Base-by-base conservation (phyloP, 2,797 vertebrate species). In the Carduelis carduelis region DNA sequence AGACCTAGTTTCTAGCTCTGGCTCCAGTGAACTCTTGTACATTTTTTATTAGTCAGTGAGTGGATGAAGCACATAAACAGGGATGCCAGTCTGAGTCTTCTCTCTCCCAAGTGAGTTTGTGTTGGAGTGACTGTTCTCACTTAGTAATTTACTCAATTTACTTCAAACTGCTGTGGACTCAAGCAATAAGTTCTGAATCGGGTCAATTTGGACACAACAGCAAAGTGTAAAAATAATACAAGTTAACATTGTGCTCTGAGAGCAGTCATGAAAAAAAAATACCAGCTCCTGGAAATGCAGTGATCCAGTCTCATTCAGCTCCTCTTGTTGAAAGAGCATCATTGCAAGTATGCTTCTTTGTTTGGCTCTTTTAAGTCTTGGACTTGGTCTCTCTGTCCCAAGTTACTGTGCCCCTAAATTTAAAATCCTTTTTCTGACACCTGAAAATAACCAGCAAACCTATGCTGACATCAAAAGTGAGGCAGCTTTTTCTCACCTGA, bases 401-500 rank as follows among this genome's bases (percentile, higher is more conserved):
- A 69, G 75, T 89, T 80, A 28, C 4, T 5, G 3, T 49, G 20
- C 27, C 30, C 78, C 44, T 83, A 34, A 23, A 69, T 80, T 65
- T 75, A 44, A 89, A 84, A 37, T 76, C 26, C 55, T 72, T 90
- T 79, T 89, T 24, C 52, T 92, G 59, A 72, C 26, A 74, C 28
- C 17, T 87, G 35, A 80, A 93, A 87, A 81, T 61, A 90, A 53
- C 46, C 76, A 64, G 74, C 18, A 93, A 89, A 69, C 26, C n/a
- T 65, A 30, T 63, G 47, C 47, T 56, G 59, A 82, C n/a, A 72
- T 86, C 8, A 72, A 83, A 90, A 90, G 44, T 23, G 57, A 71
- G 65, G 53, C 35, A 69, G 69, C 43, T 90, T 94, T 85, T 95
- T 91, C 68, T 94, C 83, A 88, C 64, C 64, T 90, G 72, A 76